Conservation (phyloP, 2,113 vertebrate genomes). For the Megaceryle maxima region DNA sequence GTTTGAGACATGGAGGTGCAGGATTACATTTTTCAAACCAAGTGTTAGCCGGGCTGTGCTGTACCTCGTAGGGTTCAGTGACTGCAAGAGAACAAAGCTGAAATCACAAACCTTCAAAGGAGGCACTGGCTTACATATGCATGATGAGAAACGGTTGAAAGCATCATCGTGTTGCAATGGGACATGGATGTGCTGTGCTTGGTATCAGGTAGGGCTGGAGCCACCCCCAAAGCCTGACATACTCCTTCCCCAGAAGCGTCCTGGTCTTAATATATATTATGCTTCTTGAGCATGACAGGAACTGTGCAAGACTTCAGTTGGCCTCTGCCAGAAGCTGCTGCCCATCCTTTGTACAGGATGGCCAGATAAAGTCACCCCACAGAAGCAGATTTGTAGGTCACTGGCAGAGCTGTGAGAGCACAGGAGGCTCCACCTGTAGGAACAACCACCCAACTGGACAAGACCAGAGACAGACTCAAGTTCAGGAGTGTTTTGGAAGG, state of each 20-base stretch:
- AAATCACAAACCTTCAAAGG: not conserved
- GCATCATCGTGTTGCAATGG: not conserved
- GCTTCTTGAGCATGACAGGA: not conserved
- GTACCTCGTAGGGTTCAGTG: not conserved
- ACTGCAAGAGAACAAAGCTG: not conserved
- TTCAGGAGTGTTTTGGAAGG: constrained; percentile 2
- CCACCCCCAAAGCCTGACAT: not conserved
- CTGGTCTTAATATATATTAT: not conserved
- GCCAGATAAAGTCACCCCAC: not conserved
- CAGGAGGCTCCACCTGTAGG: not conserved
- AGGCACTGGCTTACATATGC: rapidly evolving
- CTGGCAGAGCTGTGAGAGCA: not conserved
- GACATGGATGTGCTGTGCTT: too few species aligned
- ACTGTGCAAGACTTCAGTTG: not conserved
- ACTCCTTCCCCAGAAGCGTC: not conserved
- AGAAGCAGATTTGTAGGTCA: constrained; percentile 21
- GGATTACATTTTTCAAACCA: not conserved
- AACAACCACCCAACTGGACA: not conserved
- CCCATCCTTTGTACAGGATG: not conserved
- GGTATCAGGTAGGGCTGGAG: not conserved
- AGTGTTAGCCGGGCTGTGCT: not conserved
- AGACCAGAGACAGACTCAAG: constrained; percentile 1
- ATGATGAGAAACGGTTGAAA: not conserved
- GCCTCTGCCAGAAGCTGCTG: not conserved
- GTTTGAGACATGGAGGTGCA: not conserved